Conservation (phyloP, 2,888 invertebrate species). For the Acrobasis consociella region DNA sequence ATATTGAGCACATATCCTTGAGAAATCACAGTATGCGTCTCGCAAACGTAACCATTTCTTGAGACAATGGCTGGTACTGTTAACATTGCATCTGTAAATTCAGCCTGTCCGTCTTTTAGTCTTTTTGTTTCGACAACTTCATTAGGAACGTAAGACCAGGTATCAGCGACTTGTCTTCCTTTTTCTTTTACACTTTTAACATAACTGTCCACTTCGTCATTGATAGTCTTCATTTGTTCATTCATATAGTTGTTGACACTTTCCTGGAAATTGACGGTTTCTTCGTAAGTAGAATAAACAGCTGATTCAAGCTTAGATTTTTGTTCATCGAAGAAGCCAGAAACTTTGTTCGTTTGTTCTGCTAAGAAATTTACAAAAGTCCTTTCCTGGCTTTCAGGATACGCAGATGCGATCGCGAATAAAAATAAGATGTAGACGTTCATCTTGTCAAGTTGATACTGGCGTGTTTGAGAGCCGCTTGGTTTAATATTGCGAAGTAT, state of each 20-base stretch:
- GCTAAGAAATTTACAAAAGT: conserved; percentile 21
- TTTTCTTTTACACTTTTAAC: conserved; percentile 53
- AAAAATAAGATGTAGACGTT: conserved; percentile 12
- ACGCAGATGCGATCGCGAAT: not conserved
- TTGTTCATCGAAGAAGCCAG: conserved; percentile 30
- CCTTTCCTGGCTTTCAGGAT: conserved; percentile 1
- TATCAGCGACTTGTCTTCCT: conserved; percentile 50
- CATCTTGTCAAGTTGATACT: conserved; percentile 13
- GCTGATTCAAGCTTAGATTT: conserved; percentile 6
- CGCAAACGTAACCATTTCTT: conserved; percentile 86
- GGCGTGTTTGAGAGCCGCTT: not conserved
- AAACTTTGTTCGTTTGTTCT: conserved; percentile 30
- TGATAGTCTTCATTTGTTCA: conserved; percentile 54
- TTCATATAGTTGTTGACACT: conserved; percentile 57
- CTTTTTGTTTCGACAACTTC: conserved; percentile 32
- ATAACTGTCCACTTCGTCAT: conserved; percentile 54
- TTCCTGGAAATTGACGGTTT: conserved; percentile 33
- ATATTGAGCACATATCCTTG: conserved; percentile 92
- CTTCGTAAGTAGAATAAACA: conserved; percentile 25
- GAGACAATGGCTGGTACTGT: conserved; percentile 65
- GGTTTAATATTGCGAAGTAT: conserved; percentile 11
- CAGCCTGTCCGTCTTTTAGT: conserved; percentile 39
- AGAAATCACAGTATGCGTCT: conserved; percentile 87
- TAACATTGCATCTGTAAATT: conserved; percentile 60
- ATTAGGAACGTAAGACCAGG: conserved; percentile 50